These are phyloP conservation scores for Andrena bucephala DNA, from an alignment of 2,888 invertebrate species.

Conservation along the genomic window DNA sequence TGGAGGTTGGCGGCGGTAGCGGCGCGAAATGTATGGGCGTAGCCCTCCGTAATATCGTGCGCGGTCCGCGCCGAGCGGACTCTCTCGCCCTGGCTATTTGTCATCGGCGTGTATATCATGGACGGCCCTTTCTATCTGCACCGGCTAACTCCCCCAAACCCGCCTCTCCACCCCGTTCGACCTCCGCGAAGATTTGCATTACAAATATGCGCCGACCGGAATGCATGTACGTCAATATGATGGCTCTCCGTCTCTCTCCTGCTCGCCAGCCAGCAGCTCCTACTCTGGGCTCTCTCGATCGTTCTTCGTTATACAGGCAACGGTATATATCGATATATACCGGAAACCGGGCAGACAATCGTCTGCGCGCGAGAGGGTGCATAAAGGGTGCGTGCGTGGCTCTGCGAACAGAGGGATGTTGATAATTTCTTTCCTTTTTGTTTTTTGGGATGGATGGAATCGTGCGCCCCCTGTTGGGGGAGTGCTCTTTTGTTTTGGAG, in stretches of 20 bases:
- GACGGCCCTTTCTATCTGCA: conserved; percentile 73
- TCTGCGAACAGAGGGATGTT: conserved; percentile 6
- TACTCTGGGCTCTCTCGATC: conserved; percentile 17
- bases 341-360: conserved; percentile 53
- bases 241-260: conserved; percentile 58
- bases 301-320: conserved; percentile 59
- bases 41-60: conserved; percentile 74
- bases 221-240: conserved; percentile 78
- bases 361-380: conserved; percentile 8
- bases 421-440: conserved; percentile 5
- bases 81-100: conserved; percentile 75
- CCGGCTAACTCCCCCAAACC: conserved; percentile 60
- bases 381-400: neutral
- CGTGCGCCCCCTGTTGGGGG: neutral
- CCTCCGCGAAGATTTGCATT: conserved; percentile 81
- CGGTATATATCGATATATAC: conserved; percentile 52
- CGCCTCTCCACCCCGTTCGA: conserved; percentile 57
- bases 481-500: conserved; percentile 3
- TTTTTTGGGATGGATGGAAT: neutral
- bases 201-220: conserved; percentile 78
- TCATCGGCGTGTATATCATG: conserved; percentile 76
- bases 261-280: conserved; percentile 17
- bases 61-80: conserved; percentile 68
- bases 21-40: conserved; percentile 75
- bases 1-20: conserved; percentile 66